Base-by-base conservation (phyloP, 2,888 invertebrate species). In the Griposia aprilina region DNA sequence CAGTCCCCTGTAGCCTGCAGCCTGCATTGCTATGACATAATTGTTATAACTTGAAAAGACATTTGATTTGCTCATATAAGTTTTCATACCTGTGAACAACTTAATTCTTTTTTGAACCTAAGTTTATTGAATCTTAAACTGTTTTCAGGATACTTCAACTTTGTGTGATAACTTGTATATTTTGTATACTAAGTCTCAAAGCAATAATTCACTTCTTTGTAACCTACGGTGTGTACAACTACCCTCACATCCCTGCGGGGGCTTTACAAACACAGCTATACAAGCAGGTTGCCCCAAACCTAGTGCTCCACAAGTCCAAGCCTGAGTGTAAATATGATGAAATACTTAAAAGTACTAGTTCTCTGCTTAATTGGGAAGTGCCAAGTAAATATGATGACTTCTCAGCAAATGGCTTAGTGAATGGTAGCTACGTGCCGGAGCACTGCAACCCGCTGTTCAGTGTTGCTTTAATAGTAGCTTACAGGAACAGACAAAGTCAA, bases 381-480 rank as follows among this genome's bases (percentile, higher is more conserved):
- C 91, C 89, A 0, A 90, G 80, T 60, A 90, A 90, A 13, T 90
- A 86, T 80, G 90, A 93, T 80, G 92, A 93, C 20, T 94, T 94
- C 75, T 84, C 89, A 23, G 91, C 93, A 0, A 90, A 81, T 30
- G 93, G 93, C 0, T 88, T 95, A n/a, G 86, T 86, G 10, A 95
- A 95, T 78, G 96, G 96, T 0, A 94, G 93, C 68, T 96, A 91
- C 66, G 73, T 87, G 8, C 97, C 97, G 0, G 89, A 90, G 13
- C 88, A 93, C 57, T 97, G 97, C 85, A 94, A 92, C 50, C 95
- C 97, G 0, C 81, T 92, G 41, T 97, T 97, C 91, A 98, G 98
- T 91, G 98, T 98, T 41, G 99, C 99, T 48, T 97, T 99, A 60
- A 97, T 99, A 86, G 97, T 99, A 74, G 98, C 99, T 0, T 97